Base-by-base conservation (phyloP, 1,140 invertebrate genomes). In the Thaumetopoea pityocampa region DNA sequence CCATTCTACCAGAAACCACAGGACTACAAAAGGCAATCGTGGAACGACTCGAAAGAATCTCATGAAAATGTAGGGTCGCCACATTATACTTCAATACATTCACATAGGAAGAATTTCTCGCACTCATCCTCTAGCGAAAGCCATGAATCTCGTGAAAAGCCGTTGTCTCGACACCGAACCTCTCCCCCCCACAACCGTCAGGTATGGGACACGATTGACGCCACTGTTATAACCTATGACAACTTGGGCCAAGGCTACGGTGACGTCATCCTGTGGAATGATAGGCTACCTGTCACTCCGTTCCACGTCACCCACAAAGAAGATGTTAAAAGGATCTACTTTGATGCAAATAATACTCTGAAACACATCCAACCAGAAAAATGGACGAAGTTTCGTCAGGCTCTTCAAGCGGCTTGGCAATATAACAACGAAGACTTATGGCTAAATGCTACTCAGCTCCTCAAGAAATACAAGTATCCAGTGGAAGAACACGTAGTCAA, bases 401-500 rank as follows among this genome's bases (percentile, higher is more conserved):
- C 42, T 6, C 63, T 62, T 36, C 24, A 56, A 14, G 24, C 41
- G 1, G 56, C 48, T 11, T 16, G 35, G 2, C 40, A 62, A 16
- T 34, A 41, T 3, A 27, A 46, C 6, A 41, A 58, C 6, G 64
- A 72, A 40, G 65, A 71, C 9, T 43, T 32, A 5, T 34, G 61
- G 14, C 45, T 64, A 2, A 71, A 73, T 44, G 60, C 71, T 12
- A 72, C 73, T 2, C 47, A 82, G 28, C 50, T 84, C 2, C 47
- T 80, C 2, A 53, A 63, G 27, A 67, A 81, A 23, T 64, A 86
- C 33, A 85, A 89, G 3, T 92, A 92, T 52, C 72, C 79, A 1
- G 83, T 85, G 2, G 90, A 92, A 67, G 74, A 83, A 26, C 85
- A 89, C 50, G 62, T 63, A 1, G 79, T 90, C 1, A 77, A 67